Percentiles rank a stretch among this genome's conserved stretches.
Evolutionary conservation across 2,888 invertebrate genomes (phyloP).

Genomic region (Camponotus fellah): DNA sequence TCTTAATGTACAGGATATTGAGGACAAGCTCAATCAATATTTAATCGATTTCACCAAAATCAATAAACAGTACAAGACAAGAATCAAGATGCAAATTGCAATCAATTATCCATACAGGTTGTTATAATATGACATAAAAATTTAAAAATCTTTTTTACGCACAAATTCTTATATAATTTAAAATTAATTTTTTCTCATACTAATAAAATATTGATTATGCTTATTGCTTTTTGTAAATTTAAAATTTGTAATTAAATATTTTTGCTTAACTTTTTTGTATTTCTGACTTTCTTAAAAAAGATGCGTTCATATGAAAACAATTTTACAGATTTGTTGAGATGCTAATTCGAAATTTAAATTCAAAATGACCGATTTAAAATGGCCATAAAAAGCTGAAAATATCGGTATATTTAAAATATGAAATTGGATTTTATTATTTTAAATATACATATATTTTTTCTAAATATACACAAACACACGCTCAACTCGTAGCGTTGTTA

Average conservation of each 20-base stretch:
- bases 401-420: too few relatives aligned
- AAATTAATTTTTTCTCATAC: background rate
- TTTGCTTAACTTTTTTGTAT: too few relatives aligned
- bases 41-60: conserved; percentile 93
- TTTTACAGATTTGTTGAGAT: too few relatives aligned
- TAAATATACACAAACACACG: too few relatives aligned
- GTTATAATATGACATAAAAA: background rate
- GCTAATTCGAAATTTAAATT: too few relatives aligned
- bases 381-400: too few relatives aligned
- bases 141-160: background rate
- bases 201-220: background rate
- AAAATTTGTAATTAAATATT: background rate
- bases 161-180: background rate
- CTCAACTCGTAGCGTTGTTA: too few relatives aligned
- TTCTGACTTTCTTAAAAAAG: too few relatives aligned
- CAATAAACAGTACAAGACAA: conserved; percentile 92
- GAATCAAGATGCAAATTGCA: conserved; percentile 92
- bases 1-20: conserved; percentile 92
- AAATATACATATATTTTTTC: too few relatives aligned
- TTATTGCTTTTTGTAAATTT: background rate
- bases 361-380: too few relatives aligned
- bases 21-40: conserved; percentile 93
- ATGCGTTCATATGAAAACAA: too few relatives aligned
- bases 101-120: conserved; percentile 87
- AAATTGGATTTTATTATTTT: too few relatives aligned